A percentile compares a stretch with the other conserved stretches of the same genome.
phyloP scores from a whole-genome alignment of 1,140 invertebrate genomes.

The Nylanderia fulva region DNA sequence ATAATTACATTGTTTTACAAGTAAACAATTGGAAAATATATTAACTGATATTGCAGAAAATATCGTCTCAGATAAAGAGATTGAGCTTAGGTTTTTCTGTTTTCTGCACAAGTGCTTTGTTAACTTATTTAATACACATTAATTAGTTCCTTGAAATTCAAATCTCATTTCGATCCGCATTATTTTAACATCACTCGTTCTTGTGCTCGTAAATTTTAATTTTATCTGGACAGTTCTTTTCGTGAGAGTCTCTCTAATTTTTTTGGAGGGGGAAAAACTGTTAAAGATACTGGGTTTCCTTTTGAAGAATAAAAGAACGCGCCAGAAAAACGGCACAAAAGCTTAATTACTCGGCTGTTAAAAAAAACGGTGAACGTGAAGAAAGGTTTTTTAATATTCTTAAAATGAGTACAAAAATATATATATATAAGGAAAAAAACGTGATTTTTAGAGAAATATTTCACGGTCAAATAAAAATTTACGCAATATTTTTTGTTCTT shows the following conservation, averaged over 20 bases:
- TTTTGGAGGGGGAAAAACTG: constrained; percentile 25
- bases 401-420: background rate
- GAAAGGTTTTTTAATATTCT: constrained; percentile 62
- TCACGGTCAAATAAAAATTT: background rate
- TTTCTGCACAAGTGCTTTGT: too few relatives aligned
- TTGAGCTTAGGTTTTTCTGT: too few relatives aligned
- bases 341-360: constrained; percentile 60
- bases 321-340: constrained; percentile 52
- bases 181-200: background rate
- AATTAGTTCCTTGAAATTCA: background rate
- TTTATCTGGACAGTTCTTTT: constrained; percentile 29
- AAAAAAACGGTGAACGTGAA: constrained; percentile 54
- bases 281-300: constrained; percentile 48
- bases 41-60: too few relatives aligned
- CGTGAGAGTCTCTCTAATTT: constrained; percentile 41
- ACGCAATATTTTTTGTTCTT: background rate
- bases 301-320: constrained; percentile 55
- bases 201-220: constrained; percentile 43
- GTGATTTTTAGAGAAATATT: background rate
- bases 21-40: too few relatives aligned
- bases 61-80: too few relatives aligned
- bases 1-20: too few relatives aligned
- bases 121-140: too few relatives aligned
- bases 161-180: background rate
- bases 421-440: too few relatives aligned